phyloP scores from a whole-genome alignment of 1,140 invertebrate genomes.

The Pogonus chalceus region DNA sequence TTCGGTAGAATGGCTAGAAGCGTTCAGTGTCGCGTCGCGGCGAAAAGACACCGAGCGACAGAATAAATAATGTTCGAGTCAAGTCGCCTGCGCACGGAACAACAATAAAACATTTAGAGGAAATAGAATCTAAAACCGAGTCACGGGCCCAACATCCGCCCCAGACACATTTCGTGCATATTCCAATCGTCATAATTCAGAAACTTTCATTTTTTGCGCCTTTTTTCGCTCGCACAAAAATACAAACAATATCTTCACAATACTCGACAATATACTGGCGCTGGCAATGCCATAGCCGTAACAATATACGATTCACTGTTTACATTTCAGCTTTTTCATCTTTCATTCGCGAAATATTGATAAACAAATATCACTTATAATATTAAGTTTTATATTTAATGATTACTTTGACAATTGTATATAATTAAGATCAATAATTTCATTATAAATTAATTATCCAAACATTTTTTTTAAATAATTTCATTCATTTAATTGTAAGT shows the following conservation, averaged over 20 bases:
- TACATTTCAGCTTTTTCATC: no score
- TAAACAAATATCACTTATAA: no score
- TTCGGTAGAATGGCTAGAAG: no score
- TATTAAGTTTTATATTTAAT: no score
- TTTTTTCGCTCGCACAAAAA: background rate
- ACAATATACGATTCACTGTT: no score
- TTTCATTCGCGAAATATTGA: no score
- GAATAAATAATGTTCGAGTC: constrained; percentile 6
- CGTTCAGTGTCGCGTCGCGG: background rate
- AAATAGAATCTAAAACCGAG: constrained; percentile 7
- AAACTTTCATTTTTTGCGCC: background rate
- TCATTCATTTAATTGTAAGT: no score
- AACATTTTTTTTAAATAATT: no score
- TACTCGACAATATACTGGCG: background rate
- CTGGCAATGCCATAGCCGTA: background rate
- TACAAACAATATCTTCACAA: constrained; percentile 1
- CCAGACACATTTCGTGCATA: background rate
- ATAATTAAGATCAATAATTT: no score
- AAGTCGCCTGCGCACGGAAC: background rate
- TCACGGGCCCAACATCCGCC: background rate
- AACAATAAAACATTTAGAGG: constrained; percentile 7
- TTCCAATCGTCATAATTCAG: constrained; percentile 6
- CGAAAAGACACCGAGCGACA: background rate
- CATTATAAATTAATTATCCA: no score
- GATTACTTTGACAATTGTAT: no score